phyloP scores from a whole-genome alignment of 2,113 vertebrate genomes.

The Stegostoma tigrinum region DNA sequence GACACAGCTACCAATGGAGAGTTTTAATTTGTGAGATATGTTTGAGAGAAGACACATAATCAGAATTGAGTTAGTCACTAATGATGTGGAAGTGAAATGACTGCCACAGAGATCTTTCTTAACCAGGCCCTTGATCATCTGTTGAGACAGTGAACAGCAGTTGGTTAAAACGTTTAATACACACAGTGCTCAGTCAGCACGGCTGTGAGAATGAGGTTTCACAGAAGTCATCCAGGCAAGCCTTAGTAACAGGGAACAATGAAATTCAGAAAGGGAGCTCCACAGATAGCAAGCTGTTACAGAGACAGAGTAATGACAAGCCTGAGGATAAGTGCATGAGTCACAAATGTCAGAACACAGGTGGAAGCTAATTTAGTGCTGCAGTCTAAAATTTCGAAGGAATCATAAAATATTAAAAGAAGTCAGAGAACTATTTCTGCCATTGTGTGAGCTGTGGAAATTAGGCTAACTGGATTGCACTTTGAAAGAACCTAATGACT shows the following conservation, averaged over 20 bases:
- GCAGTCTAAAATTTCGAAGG: neutral
- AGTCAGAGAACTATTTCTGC: neutral
- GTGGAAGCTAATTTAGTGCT: neutral
- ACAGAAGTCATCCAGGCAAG: neutral
- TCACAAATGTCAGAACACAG: neutral
- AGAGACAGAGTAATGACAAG: slow-evolving; percentile 6
- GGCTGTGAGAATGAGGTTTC: neutral
- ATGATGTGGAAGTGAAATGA: neutral
- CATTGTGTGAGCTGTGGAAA: neutral
- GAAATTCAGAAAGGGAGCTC: neutral
- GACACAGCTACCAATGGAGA: neutral
- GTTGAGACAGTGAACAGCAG: neutral
- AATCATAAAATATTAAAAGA: neutral
- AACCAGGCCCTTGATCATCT: neutral
- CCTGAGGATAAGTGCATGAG: neutral
- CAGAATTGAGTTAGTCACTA: neutral
- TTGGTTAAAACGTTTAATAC: neutral
- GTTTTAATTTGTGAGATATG: neutral
- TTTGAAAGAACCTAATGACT: neutral
- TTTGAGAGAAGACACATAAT: neutral
- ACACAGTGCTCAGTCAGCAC: neutral
- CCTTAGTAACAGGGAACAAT: neutral
- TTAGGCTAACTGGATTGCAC: neutral
- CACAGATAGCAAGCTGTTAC: neutral
- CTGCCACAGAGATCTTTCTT: neutral